These are phyloP conservation scores for Bacillus rossius DNA, from an alignment of 1,140 invertebrate species.

Conservation along the genomic window DNA sequence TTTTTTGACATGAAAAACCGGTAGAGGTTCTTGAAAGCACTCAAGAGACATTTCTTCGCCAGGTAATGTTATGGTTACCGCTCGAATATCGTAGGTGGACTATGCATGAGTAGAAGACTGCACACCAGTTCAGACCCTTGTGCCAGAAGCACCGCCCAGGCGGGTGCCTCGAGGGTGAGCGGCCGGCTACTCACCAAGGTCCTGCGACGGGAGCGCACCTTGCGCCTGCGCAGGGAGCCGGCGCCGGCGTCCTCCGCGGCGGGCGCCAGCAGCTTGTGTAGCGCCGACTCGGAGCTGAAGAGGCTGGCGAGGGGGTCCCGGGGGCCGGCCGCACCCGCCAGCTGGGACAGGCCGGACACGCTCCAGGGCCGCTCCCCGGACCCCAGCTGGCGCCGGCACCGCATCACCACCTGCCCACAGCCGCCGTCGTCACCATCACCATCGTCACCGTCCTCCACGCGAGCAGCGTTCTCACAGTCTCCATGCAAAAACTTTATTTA, in stretches of 20 bases:
- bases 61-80: too few species aligned
- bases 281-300: constrained; percentile 81
- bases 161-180: too few species aligned
- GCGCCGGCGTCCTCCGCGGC: constrained; percentile 34
- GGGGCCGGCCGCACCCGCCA: constrained; percentile 41
- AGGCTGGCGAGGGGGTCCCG: constrained; percentile 47
- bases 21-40: too few species aligned
- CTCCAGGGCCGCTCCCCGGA: constrained; percentile 70
- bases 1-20: too few species aligned
- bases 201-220: constrained; percentile 59
- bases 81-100: too few species aligned
- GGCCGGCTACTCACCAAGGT: constrained; percentile 46
- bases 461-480: too few species aligned
- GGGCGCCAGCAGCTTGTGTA: constrained; percentile 56
- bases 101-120: too few species aligned
- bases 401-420: constrained; percentile 39
- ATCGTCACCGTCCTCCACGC: too few species aligned
- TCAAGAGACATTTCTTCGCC: too few species aligned
- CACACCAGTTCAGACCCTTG: neutral
- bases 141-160: neutral
- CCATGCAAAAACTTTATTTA: too few species aligned
- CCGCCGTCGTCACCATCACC: too few species aligned
- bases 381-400: constrained; percentile 38
- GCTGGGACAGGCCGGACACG: constrained; percentile 72
- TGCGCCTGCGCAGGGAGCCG: constrained; percentile 55